Percentiles rank a stretch among this genome's conserved stretches.
These are phyloP conservation scores for Camponotus floridanus DNA, from an alignment of 1,140 invertebrate species.

Conservation along the genomic window DNA sequence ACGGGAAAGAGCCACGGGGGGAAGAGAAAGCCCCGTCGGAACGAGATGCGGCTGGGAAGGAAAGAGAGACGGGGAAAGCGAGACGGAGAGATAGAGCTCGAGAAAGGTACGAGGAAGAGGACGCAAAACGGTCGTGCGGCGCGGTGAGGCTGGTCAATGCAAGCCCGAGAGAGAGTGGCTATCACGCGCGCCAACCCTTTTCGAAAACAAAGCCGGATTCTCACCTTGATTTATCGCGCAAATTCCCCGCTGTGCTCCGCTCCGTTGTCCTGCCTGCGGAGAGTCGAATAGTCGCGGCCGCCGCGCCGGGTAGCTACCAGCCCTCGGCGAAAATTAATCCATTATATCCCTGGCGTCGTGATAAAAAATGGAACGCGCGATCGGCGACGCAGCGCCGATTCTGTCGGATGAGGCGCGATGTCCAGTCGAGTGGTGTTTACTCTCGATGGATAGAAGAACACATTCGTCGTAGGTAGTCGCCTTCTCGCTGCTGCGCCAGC, in stretches of 20 bases:
- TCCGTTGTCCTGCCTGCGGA: slow-evolving; percentile 16
- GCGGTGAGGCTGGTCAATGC: slow-evolving; percentile 69
- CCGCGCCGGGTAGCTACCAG: slow-evolving; percentile 49
- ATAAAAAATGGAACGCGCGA: slow-evolving; percentile 8
- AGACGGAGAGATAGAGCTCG: slow-evolving; percentile 43
- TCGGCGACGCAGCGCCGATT: neutral
- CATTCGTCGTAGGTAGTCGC: neutral
- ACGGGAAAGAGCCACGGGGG: slow-evolving; percentile 45
- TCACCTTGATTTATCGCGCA: slow-evolving; percentile 75
- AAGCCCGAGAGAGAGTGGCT: slow-evolving; percentile 48
- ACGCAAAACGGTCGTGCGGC: slow-evolving; percentile 45
- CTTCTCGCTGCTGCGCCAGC: neutral
- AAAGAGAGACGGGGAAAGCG: slow-evolving; percentile 43
- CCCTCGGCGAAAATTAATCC: slow-evolving; percentile 76
- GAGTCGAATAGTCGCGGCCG: slow-evolving; percentile 16
- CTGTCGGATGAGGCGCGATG: neutral
- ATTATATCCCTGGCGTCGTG: slow-evolving; percentile 65
- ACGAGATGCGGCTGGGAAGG: slow-evolving; percentile 21
- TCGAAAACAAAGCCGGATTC: slow-evolving; percentile 76
- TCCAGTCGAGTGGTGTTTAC: neutral
- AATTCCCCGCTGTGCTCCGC: slow-evolving; percentile 39
- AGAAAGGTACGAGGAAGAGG: neutral
- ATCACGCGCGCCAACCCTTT: slow-evolving; percentile 66
- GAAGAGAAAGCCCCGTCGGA: slow-evolving; percentile 48
- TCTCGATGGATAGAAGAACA: neutral